These are phyloP conservation scores for Axis porcinus DNA, from an alignment of 2,113 vertebrate species.

Conservation along the genomic window DNA sequence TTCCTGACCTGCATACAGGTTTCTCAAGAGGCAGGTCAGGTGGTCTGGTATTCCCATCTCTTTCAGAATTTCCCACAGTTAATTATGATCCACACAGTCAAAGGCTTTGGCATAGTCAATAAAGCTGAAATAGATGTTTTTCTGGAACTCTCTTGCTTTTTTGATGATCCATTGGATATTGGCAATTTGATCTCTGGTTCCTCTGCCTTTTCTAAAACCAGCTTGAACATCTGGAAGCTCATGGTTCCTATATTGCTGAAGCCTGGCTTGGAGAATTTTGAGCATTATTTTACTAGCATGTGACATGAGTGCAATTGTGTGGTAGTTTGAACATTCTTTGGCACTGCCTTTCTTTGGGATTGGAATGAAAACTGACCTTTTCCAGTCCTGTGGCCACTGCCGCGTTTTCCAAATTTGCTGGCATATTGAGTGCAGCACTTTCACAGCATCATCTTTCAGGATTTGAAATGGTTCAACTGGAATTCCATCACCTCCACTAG, in stretches of 20 bases:
- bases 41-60: neutral
- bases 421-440: neutral
- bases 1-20: neutral
- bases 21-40: neutral
- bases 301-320: neutral
- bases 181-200: neutral
- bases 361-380: neutral
- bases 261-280: neutral
- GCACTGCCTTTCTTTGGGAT: neutral
- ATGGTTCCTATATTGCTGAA: rapidly evolving
- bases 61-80: neutral
- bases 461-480: neutral
- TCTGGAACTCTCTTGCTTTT: neutral
- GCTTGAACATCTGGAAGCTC: neutral
- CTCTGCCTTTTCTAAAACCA: neutral
- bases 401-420: neutral
- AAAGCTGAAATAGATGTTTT: neutral
- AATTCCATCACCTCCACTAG: neutral
- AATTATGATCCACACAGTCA: neutral
- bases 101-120: neutral
- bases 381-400: neutral
- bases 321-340: neutral
- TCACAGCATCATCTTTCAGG: neutral
- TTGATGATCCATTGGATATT: neutral
- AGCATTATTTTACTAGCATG: neutral